Conservation (phyloP, 2,888 invertebrate species). For the Hetaerina titia region DNA sequence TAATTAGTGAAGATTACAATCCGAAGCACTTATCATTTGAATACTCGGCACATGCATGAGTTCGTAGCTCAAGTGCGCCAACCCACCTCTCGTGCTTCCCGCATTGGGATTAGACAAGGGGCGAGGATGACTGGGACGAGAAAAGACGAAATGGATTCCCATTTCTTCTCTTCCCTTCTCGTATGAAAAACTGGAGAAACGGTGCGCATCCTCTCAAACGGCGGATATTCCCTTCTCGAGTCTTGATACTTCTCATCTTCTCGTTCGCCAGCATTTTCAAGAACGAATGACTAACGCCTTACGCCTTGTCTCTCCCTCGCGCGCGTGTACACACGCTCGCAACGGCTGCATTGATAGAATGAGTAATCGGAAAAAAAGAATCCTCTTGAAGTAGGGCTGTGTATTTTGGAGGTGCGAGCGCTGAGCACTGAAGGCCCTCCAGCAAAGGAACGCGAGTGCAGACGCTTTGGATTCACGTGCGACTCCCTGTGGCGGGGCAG, state of each 20-base stretch:
- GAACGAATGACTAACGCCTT: no score
- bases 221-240: background rate
- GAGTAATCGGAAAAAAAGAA: background rate
- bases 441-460: background rate
- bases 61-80: background rate
- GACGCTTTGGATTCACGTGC: background rate
- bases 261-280: no score
- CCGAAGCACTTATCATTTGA: background rate
- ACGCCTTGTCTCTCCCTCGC: no score
- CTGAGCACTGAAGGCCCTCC: no score
- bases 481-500: background rate
- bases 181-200: background rate
- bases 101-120: background rate
- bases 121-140: background rate
- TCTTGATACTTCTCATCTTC: background rate
- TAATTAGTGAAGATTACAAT: background rate
- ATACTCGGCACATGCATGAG: background rate
- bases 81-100: background rate
- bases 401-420: background rate
- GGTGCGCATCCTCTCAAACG: background rate
- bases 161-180: background rate
- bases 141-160: background rate
- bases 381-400: background rate
- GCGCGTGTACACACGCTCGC: no score
- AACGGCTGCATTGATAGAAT: background rate